Base-by-base conservation (phyloP, 2,888 invertebrate genomes). In the Eugnorisma glareosa region DNA sequence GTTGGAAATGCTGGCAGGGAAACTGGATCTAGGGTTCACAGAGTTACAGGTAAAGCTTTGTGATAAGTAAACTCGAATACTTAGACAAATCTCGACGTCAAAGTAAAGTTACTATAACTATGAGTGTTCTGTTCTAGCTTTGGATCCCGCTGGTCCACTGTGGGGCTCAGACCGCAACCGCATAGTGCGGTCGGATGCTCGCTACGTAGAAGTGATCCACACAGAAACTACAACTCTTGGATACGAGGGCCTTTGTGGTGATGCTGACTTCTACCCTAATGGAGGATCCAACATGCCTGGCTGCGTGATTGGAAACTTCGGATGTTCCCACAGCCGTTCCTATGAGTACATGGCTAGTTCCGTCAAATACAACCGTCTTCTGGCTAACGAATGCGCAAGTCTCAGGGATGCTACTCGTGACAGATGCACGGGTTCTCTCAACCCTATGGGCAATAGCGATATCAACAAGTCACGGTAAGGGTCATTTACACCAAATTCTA, bases 171-270 rank as follows among this genome's bases (percentile, higher is more conserved):
- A 93, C 81, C 72, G 79, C 24, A 84, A 93, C 66, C 91, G 93
- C 5, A 68, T 96, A 0, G 82, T 76, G 0, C 51, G 80, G 0
- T 90, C 90, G 1, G 95, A 95, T 72, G 96, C 84, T 0, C 89
- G 89, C 67, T 96, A 95, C 84, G 95, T 96, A 0, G 96, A 96
- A 88, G 91, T 94, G 1, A 95, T 96, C 2, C 96, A 96, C 80
- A 96, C 96, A 0, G 93, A 95, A 83, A 93, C 91, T 3, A 88
- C 85, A 1, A 43, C 91, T 24, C 89, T 91, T 40, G 96, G 94
- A 18, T 92, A 83, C 78, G 86, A 85, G 7, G 92, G 91, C 11
- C 92, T 91, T 4, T 92, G 91, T 18, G 96, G 95, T 3, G 88
- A 94, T 76, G 93, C 94, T 0, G 95, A 96, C 77, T 95, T 94